Evolutionary conservation across 2,113 vertebrate genomes (phyloP).

Genomic region (Pollachius pollachius): DNA sequence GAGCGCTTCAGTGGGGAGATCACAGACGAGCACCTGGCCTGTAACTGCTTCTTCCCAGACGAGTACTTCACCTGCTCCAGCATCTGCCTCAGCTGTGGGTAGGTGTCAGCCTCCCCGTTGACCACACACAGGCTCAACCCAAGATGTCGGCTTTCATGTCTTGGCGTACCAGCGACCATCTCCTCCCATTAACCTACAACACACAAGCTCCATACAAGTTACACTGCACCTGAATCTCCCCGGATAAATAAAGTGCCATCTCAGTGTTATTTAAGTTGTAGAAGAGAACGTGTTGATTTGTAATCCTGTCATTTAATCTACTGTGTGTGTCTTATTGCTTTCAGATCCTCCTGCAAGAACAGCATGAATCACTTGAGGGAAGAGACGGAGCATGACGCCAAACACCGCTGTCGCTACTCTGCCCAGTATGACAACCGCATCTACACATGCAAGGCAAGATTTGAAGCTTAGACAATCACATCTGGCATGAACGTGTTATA

Average conservation of each 20-base stretch:
- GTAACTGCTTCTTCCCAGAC: slow-evolving; percentile 97
- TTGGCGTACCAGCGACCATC: too few relatives aligned
- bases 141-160: too few relatives aligned
- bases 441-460: slow-evolving; percentile 92
- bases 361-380: slow-evolving; percentile 98
- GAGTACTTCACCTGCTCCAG: slow-evolving; percentile 98
- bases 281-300: background rate
- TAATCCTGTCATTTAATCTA: background rate
- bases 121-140: too few relatives aligned
- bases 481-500: background rate
- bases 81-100: slow-evolving; percentile 97
- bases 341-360: slow-evolving; percentile 91
- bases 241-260: too few relatives aligned
- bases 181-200: too few relatives aligned
- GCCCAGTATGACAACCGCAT: slow-evolving; percentile 95
- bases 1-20: slow-evolving; percentile 96
- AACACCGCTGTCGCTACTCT: slow-evolving; percentile 92
- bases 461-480: background rate
- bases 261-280: too few relatives aligned
- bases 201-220: too few relatives aligned
- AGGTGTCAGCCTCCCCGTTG: slow-evolving; percentile 47
- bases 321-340: background rate
- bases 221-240: too few relatives aligned
- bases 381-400: slow-evolving; percentile 86
- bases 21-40: slow-evolving; percentile 88